phyloP scores from a whole-genome alignment of 2,113 vertebrate species.

The Serilophus lunatus region DNA sequence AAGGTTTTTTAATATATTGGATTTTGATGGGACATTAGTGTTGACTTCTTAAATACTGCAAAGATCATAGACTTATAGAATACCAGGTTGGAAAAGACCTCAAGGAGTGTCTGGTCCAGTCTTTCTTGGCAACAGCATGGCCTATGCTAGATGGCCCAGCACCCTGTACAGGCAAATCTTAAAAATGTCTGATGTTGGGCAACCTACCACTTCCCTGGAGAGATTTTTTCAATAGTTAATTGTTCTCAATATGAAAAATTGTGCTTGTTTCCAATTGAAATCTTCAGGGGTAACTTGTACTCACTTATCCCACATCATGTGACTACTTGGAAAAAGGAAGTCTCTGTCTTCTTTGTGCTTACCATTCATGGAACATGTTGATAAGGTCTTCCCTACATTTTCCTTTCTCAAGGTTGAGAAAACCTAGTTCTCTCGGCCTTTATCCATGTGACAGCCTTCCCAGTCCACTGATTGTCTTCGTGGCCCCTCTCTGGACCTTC shows the following conservation, averaged over 20 bases:
- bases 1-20: not conserved
- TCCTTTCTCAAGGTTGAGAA: not conserved
- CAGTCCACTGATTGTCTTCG: not conserved
- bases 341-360: not conserved
- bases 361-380: not conserved
- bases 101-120: not conserved
- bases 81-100: not conserved
- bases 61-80: not conserved
- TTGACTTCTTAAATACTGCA: not conserved
- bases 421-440: not conserved
- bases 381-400: not conserved
- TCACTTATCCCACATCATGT: not conserved
- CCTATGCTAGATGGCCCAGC: not conserved
- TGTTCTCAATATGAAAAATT: not conserved
- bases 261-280: not conserved
- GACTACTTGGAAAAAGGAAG: not conserved
- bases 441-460: not conserved
- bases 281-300: not conserved
- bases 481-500: not conserved
- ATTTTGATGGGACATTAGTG: not conserved
- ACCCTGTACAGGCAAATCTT: not conserved
- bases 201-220: not conserved
- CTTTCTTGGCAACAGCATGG: not conserved
- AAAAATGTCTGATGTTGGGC: not conserved
- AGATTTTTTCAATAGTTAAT: not conserved